phyloP scores from a whole-genome alignment of 2,888 invertebrate species.

The Hybos culiciformis region DNA sequence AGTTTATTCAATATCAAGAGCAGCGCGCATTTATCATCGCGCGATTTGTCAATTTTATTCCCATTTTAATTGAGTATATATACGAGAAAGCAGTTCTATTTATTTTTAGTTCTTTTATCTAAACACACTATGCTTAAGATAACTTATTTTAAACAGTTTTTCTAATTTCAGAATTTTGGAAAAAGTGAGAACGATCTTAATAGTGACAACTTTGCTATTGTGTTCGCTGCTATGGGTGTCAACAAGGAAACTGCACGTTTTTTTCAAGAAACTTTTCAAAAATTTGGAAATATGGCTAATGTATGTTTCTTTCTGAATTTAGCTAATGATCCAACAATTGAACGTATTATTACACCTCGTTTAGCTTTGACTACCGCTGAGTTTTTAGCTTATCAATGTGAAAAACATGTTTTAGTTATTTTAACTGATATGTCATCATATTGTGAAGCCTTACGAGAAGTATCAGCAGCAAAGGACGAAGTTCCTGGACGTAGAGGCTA shows the following conservation, averaged over 20 bases:
- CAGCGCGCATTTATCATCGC: too few relatives aligned
- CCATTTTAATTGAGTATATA: too few relatives aligned
- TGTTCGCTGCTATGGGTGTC: constrained; percentile 98
- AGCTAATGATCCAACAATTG: constrained; percentile 97
- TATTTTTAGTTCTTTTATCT: too few relatives aligned
- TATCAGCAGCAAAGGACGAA: constrained; percentile 93
- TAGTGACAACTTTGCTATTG: constrained; percentile 95
- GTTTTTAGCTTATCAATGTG: constrained; percentile 95
- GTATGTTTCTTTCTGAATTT: constrained; percentile 94
- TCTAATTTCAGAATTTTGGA: constrained; percentile 40
- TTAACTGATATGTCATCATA: constrained; percentile 98
- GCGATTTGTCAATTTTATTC: too few relatives aligned
- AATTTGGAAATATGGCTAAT: constrained; percentile 95
- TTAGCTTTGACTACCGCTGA: constrained; percentile 91
- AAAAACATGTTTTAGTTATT: constrained; percentile 95
- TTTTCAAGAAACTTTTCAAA: constrained; percentile 94
- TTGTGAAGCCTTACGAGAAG: constrained; percentile 93
- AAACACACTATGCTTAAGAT: too few relatives aligned
- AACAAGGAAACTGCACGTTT: constrained; percentile 95
- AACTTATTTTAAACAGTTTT: too few relatives aligned
- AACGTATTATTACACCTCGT: constrained; percentile 94
- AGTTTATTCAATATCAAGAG: too few relatives aligned
- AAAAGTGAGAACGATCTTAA: constrained; percentile 83
- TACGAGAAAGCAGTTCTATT: too few relatives aligned
- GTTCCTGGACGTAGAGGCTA: constrained; percentile 97